A percentile compares a stretch with the other conserved stretches of the same genome.
Evolutionary conservation across 1,140 invertebrate species (phyloP).

Genomic region (Cydia amplana): DNA sequence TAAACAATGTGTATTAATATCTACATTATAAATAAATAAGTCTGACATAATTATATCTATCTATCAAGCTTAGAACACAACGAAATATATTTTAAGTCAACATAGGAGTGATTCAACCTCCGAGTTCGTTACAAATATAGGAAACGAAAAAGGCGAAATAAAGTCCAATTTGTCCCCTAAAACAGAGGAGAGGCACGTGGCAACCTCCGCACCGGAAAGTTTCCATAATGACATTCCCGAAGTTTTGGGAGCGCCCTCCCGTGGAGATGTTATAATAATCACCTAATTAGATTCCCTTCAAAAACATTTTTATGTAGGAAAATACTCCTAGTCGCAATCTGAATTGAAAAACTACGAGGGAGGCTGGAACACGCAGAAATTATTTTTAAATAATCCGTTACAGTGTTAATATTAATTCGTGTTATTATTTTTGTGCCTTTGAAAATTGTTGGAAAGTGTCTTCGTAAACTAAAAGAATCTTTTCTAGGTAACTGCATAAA

Average conservation of each 20-base stretch:
- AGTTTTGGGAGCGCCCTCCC: slow-evolving; percentile 16
- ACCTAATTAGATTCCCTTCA: slow-evolving; percentile 22
- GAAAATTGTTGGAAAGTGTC: too few species aligned
- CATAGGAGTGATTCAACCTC: too few species aligned
- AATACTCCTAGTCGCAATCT: background rate
- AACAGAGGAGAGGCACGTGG: slow-evolving; percentile 2
- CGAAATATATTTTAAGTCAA: too few species aligned
- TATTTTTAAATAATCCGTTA: background rate
- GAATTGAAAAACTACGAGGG: slow-evolving; percentile 5
- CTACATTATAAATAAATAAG: too few species aligned
- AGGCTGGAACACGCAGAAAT: background rate
- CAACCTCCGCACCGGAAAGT: slow-evolving; percentile 19
- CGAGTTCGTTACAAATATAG: background rate
- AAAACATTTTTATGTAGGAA: background rate
- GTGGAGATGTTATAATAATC: slow-evolving; percentile 24
- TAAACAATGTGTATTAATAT: too few species aligned
- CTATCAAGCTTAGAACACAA: too few species aligned
- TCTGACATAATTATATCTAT: too few species aligned
- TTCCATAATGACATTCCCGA: slow-evolving; percentile 22
- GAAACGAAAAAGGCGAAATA: background rate
- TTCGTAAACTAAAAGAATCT: too few species aligned
- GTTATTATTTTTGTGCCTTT: too few species aligned
- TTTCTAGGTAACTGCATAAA: too few species aligned
- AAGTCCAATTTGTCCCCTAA: slow-evolving; percentile 10
- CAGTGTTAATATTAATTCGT: background rate